Evolutionary conservation across 2,113 vertebrate genomes (phyloP).

Genomic region (Myrmophylax atrothorax): DNA sequence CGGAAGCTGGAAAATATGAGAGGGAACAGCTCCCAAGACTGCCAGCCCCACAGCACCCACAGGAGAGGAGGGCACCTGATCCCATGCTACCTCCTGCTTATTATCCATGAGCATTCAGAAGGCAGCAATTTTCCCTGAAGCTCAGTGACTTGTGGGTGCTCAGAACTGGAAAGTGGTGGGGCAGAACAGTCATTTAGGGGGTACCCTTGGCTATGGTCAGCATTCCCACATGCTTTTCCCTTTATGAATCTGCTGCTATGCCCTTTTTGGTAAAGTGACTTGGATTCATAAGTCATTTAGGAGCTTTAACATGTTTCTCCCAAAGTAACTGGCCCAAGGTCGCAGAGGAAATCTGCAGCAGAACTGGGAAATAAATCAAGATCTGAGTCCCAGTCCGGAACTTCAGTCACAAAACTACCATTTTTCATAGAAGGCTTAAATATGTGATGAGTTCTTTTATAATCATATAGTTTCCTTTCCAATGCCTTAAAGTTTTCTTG

Average conservation of each 20-base stretch:
- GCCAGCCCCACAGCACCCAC: neutral
- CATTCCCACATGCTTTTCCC: neutral
- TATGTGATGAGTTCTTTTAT: constrained; percentile 59
- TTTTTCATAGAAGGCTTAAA: constrained; percentile 44
- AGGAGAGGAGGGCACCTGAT: neutral
- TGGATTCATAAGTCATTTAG: neutral
- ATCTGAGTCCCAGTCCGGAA: constrained; percentile 45
- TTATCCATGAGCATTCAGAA: neutral
- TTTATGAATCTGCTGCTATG: neutral
- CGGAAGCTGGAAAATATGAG: neutral
- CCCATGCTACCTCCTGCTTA: neutral
- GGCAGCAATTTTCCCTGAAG: neutral
- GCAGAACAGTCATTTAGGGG: neutral
- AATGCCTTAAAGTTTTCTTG: constrained; percentile 14
- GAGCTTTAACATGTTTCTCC: constrained; percentile 30
- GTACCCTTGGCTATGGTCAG: neutral
- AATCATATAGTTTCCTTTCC: constrained; percentile 48
- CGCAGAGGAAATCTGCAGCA: constrained; percentile 51
- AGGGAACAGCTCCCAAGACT: neutral
- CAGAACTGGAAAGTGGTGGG: neutral
- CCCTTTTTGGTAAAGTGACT: neutral
- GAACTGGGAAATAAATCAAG: constrained; percentile 65
- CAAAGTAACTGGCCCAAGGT: constrained; percentile 34
- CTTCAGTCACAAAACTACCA: constrained; percentile 23
- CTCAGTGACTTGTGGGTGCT: rapidly evolving